Conservation (phyloP, 2,888 invertebrate species). For the Cataglyphis livida region DNA sequence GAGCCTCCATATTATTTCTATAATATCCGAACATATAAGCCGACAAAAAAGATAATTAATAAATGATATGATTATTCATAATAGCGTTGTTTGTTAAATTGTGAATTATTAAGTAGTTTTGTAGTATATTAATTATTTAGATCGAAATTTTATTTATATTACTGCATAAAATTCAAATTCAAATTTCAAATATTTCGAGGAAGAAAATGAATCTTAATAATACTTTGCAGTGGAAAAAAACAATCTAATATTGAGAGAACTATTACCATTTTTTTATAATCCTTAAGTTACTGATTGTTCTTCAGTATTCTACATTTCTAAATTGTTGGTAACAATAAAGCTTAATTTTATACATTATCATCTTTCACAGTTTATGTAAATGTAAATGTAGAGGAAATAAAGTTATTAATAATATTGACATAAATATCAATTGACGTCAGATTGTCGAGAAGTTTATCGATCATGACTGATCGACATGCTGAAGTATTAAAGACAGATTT, state of each 20-base stretch:
- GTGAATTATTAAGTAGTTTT: neutral
- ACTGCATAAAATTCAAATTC: no score
- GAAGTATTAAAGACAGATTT: conserved; percentile 3
- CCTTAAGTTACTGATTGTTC: no score
- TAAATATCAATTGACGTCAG: conserved; percentile 14
- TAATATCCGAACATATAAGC: neutral
- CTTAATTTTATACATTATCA: no score
- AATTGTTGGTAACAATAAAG: no score
- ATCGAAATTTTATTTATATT: neutral
- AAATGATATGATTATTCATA: neutral
- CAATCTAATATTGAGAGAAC: no score
- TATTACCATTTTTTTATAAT: no score
- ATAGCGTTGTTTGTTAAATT: neutral
- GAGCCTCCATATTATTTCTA: neutral
- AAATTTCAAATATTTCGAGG: no score
- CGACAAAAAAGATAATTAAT: neutral
- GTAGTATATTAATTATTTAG: neutral
- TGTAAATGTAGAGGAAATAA: neutral
- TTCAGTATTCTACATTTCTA: no score
- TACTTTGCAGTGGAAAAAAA: no score
- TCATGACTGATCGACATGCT: neutral
- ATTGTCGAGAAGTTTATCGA: conserved; percentile 4
- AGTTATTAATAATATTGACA: conserved; percentile 3
- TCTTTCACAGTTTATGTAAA: no score
- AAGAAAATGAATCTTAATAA: no score